These are phyloP conservation scores for Ptychobarbus kaznakovi DNA, from an alignment of 2,797 vertebrate species.

Conservation along the genomic window DNA sequence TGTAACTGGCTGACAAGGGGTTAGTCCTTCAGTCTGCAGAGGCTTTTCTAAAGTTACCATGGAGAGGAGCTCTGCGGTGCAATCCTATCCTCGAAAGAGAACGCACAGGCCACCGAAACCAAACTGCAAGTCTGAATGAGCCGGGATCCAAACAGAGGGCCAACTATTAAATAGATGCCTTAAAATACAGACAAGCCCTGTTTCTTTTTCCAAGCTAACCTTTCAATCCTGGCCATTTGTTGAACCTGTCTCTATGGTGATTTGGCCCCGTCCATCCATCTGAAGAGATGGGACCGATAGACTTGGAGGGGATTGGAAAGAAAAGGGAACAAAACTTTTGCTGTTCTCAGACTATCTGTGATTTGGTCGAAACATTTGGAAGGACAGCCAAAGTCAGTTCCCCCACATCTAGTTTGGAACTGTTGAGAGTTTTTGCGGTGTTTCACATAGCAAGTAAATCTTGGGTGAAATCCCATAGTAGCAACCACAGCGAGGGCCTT, in stretches of 20 bases:
- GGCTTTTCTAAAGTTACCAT: conserved; percentile 52
- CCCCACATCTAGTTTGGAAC: conserved; percentile 31
- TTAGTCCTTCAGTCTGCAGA: conserved; percentile 29
- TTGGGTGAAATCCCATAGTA: conserved; percentile 18
- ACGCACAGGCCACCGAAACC: conserved; percentile 28
- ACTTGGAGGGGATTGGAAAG: conserved; percentile 58
- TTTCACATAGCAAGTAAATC: conserved; percentile 24
- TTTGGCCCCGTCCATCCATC: conserved; percentile 58
- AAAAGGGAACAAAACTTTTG: conserved; percentile 37
- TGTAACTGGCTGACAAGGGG: conserved; percentile 34
- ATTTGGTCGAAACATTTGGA: conserved; percentile 9
- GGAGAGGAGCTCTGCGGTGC: conserved; percentile 37
- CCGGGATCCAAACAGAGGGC: conserved; percentile 19
- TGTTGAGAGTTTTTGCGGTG: conserved; percentile 26
- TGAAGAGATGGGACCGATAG: conserved; percentile 58
- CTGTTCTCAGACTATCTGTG: conserved; percentile 34
- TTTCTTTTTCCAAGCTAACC: conserved; percentile 62
- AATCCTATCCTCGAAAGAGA: conserved; percentile 42
- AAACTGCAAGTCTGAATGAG: conserved; percentile 26
- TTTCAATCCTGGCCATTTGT: conserved; percentile 66
- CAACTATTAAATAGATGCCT: conserved; percentile 30
- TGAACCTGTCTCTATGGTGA: conserved; percentile 72
- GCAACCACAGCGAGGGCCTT: conserved; percentile 28
- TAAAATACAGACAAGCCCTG: conserved; percentile 22
- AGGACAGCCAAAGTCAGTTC: conserved; percentile 15